Conservation (phyloP, 2,888 invertebrate species). For the Dichetophora obliterata region DNA sequence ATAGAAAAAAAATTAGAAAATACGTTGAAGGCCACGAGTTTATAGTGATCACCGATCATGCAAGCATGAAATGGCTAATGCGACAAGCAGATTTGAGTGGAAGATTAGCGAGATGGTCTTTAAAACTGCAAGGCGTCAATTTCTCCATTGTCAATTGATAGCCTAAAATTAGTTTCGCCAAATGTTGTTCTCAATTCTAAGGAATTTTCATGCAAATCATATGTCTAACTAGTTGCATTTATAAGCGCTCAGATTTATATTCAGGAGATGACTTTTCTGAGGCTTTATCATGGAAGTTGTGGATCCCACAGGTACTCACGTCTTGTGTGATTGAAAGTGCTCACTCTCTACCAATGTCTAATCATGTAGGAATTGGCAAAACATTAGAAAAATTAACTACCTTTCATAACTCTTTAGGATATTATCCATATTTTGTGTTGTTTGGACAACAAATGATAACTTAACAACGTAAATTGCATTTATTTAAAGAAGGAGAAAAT, state of each 20-base stretch:
- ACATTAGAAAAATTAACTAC: constrained; percentile 26
- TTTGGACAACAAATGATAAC: constrained; percentile 11
- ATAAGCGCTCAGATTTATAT: no score
- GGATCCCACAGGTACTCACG: no score
- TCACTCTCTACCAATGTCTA: constrained; percentile 11
- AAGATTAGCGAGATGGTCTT: constrained; percentile 31
- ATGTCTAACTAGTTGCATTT: no score
- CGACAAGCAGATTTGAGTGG: background rate
- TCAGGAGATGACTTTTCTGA: no score
- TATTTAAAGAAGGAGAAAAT: constrained; percentile 1
- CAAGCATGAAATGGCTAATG: no score
- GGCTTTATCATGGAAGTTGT: no score
- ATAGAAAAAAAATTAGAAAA: no score
- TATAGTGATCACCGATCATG: no score
- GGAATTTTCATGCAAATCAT: no score
- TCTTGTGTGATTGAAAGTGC: background rate
- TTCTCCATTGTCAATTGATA: no score
- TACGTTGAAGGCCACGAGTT: background rate
- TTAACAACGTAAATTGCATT: constrained; percentile 4
- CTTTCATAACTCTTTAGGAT: constrained; percentile 1
- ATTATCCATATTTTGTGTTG: constrained; percentile 1
- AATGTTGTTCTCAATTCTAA: no score
- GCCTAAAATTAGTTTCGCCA: no score
- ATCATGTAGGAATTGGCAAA: constrained; percentile 36
- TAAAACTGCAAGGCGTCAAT: constrained; percentile 22